Evolutionary conservation across 2,888 invertebrate species (phyloP).

Genomic region (Craniophora ligustri): DNA sequence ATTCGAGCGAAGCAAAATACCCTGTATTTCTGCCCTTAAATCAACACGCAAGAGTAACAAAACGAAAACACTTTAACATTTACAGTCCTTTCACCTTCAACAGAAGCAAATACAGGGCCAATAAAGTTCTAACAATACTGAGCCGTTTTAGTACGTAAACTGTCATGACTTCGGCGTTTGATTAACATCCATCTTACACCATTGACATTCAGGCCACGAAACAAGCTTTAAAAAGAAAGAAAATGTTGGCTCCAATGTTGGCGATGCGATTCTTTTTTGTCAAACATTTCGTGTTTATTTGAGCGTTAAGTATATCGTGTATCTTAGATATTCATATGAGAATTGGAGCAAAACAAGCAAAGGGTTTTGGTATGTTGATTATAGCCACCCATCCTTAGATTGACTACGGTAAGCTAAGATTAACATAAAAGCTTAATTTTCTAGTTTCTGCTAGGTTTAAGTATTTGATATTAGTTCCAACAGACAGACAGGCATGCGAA

Average conservation of each 20-base stretch:
- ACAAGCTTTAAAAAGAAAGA: conserved; percentile 32
- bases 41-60: conserved; percentile 45
- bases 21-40: conserved; percentile 28
- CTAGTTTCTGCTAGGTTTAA: no score
- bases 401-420: no score
- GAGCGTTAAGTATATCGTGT: no score
- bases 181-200: conserved; percentile 46
- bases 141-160: conserved; percentile 31
- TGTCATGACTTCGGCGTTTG: conserved; percentile 49
- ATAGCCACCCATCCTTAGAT: no score
- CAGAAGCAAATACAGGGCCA: conserved; percentile 22
- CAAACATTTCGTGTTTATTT: no score
- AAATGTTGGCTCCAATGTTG: neutral
- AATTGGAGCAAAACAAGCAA: no score
- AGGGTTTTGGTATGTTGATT: no score
- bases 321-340: no score
- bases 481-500: no score
- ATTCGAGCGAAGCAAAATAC: conserved; percentile 41
- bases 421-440: no score
- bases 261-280: neutral
- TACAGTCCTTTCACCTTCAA: conserved; percentile 45
- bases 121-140: conserved; percentile 42
- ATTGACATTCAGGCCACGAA: conserved; percentile 47
- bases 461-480: no score
- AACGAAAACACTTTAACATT: conserved; percentile 45